These are phyloP conservation scores for Bacillus rossius DNA, from an alignment of 1,140 invertebrate species.

Conservation along the genomic window DNA sequence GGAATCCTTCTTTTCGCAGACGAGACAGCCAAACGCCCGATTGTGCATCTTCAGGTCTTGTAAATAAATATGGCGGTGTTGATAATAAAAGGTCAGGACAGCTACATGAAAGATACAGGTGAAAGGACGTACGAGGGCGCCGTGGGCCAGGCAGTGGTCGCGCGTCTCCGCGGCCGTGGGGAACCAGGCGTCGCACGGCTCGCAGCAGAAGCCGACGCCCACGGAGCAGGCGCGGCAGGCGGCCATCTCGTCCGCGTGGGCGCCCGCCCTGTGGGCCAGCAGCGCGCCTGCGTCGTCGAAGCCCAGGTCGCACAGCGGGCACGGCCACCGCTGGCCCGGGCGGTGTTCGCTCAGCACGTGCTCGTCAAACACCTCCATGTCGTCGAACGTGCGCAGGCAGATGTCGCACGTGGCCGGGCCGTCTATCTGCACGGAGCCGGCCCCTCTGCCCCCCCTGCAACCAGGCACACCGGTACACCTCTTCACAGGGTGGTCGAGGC, in stretches of 20 bases:
- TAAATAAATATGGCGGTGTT: no score
- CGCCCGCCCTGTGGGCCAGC: conserved; percentile 18
- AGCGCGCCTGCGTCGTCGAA: conserved; percentile 21
- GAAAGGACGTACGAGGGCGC: conserved; percentile 20
- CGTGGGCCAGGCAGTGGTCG: conserved; percentile 24
- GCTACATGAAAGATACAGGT: no score
- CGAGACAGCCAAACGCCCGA: no score
- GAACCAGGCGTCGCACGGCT: not conserved
- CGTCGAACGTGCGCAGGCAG: conserved; percentile 25
- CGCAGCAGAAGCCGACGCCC: not conserved
- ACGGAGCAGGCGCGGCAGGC: conserved; percentile 9
- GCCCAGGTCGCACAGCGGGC: conserved; percentile 22
- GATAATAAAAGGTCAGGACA: no score
- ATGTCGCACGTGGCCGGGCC: conserved; percentile 26
- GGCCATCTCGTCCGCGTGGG: conserved; percentile 17
- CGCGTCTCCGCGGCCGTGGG: conserved; percentile 22
- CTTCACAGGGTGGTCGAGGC: no score
- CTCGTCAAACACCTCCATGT: conserved; percentile 23
- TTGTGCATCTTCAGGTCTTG: no score
- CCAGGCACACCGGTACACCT: conserved; percentile 11
- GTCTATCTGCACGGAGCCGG: not conserved
- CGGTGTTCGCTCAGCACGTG: conserved; percentile 25
- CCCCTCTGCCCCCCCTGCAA: conserved; percentile 1
- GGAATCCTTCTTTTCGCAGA: no score
- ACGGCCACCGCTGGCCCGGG: conserved; percentile 14